These are phyloP conservation scores for Belgica antarctica DNA, from an alignment of 2,888 invertebrate species.

Conservation along the genomic window DNA sequence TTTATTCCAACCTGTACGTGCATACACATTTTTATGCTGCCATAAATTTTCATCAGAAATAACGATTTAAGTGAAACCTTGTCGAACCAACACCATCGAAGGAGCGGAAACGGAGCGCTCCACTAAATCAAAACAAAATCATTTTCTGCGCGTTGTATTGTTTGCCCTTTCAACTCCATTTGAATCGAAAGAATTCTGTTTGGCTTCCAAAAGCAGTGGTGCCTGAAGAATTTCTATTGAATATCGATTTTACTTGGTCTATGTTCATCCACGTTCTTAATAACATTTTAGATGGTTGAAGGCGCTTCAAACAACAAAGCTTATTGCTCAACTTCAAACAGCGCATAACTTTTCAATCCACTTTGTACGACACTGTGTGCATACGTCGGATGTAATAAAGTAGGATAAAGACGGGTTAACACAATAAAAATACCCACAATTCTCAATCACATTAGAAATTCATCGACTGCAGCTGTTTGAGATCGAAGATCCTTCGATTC, in stretches of 20 bases:
- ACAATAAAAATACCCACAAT: constrained; percentile 39
- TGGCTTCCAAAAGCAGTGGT: no score
- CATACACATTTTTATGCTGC: constrained; percentile 9
- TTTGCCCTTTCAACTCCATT: constrained; percentile 1
- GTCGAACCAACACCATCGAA: neutral
- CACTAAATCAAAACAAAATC: constrained; percentile 41
- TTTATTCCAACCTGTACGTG: neutral
- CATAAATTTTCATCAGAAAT: constrained; percentile 37
- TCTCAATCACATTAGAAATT: constrained; percentile 42
- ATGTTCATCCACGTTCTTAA: no score
- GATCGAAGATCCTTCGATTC: neutral
- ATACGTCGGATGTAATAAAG: constrained; percentile 35
- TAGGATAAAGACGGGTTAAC: constrained; percentile 38
- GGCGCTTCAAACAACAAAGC: no score
- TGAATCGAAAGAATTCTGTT: neutral
- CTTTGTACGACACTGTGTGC: no score
- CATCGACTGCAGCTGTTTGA: constrained; percentile 25
- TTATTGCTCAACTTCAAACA: no score
- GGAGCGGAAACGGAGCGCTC: neutral
- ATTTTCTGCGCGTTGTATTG: neutral
- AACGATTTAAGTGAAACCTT: constrained; percentile 15
- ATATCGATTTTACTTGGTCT: no score
- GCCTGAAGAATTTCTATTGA: no score
- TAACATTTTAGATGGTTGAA: no score
- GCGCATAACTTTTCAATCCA: no score